These are phyloP conservation scores for Aporophyla nigra DNA, from an alignment of 2,888 invertebrate species.

Conservation along the genomic window DNA sequence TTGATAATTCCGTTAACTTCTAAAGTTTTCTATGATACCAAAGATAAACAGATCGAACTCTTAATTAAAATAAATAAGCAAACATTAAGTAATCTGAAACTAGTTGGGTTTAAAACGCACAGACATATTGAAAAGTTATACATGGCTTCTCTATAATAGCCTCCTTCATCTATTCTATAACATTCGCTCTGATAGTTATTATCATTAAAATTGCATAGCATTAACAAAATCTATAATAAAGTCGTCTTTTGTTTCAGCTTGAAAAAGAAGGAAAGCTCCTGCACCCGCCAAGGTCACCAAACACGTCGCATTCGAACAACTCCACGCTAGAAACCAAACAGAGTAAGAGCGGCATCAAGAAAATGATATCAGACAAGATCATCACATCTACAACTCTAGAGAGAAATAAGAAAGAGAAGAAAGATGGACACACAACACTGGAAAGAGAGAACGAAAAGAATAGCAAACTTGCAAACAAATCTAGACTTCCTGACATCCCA, in stretches of 20 bases:
- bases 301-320: conserved; percentile 87
- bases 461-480: conserved; percentile 82
- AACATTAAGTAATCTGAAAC: neutral
- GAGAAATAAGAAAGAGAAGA: conserved; percentile 87
- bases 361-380: conserved; percentile 88
- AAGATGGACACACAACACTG: conserved; percentile 83
- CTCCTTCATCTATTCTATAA: neutral
- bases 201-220: neutral
- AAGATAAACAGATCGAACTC: neutral
- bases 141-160: neutral
- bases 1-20: conserved; percentile 12
- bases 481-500: conserved; percentile 82
- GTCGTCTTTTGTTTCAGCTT: conserved; percentile 81
- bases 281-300: conserved; percentile 87
- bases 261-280: conserved; percentile 88
- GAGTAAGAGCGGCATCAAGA: conserved; percentile 87
- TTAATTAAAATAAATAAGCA: conserved; percentile 1
- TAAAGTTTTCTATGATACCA: neutral
- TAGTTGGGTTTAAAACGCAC: neutral
- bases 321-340: conserved; percentile 88
- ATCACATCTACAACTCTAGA: conserved; percentile 87
- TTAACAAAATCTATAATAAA: neutral
- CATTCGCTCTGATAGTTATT: neutral
- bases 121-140: neutral
- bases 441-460: conserved; percentile 90